These are phyloP conservation scores for Syndactyla subalaris DNA, from an alignment of 2,797 vertebrate species.

Conservation along the genomic window DNA sequence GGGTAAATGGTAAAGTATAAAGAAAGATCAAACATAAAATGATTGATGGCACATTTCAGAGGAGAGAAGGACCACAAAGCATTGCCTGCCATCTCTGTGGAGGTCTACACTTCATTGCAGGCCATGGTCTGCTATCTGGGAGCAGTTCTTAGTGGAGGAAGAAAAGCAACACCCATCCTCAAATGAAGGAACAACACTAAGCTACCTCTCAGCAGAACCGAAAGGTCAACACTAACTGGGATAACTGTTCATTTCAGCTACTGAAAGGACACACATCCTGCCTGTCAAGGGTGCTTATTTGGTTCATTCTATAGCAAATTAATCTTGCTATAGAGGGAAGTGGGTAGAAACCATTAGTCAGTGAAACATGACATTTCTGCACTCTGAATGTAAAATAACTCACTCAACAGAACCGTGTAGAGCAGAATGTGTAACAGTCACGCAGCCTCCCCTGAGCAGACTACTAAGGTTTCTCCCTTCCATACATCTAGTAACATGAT, in stretches of 20 bases:
- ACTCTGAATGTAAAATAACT: neutral
- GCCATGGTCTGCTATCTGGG: neutral
- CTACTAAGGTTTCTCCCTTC: neutral
- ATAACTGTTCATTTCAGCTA: neutral
- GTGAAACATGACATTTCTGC: neutral
- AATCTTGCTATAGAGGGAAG: neutral
- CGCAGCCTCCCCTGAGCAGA: neutral
- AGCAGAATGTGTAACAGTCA: neutral
- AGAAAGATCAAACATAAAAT: neutral
- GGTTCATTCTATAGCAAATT: neutral
- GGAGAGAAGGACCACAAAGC: neutral
- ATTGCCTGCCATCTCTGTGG: neutral
- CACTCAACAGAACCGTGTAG: neutral
- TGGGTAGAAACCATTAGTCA: neutral
- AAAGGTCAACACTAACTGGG: conserved; percentile 2
- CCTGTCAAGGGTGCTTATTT: neutral
- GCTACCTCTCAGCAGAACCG: neutral
- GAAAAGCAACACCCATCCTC: neutral
- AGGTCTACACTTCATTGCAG: neutral
- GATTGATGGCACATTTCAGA: neutral
- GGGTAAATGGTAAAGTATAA: neutral
- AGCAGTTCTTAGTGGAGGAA: neutral
- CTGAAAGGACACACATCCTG: neutral
- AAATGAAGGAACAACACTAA: neutral
- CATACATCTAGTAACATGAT: accelerated